phyloP scores from a whole-genome alignment of 2,888 invertebrate genomes.

The Eupithecia vulgata region DNA sequence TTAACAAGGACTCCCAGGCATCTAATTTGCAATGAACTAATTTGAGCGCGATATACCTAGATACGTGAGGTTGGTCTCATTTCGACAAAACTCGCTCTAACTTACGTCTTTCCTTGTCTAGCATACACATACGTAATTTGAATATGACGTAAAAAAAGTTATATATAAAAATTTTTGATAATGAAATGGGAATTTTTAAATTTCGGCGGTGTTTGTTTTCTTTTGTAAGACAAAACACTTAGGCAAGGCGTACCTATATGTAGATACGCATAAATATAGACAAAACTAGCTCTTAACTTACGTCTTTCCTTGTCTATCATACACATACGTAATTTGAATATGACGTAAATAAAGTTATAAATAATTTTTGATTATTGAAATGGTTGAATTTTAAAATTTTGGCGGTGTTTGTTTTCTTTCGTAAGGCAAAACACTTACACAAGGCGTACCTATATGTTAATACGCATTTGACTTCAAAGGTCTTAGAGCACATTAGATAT shows the following conservation, averaged over 20 bases:
- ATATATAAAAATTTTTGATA: not conserved
- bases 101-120: conserved; percentile 4
- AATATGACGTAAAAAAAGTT: not conserved
- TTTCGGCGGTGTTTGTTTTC: not conserved
- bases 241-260: too few species aligned
- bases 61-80: conserved; percentile 14
- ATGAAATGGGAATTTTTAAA: too few species aligned
- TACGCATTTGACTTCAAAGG: too few species aligned
- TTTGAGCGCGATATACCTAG: conserved; percentile 10
- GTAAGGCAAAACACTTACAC: not conserved
- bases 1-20: conserved; percentile 22
- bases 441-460: too few species aligned
- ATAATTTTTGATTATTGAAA: not conserved
- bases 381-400: too few species aligned
- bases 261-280: not conserved
- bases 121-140: not conserved
- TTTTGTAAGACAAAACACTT: not conserved
- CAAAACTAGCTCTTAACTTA: not conserved
- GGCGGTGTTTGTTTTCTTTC: not conserved
- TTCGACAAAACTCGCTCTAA: not conserved
- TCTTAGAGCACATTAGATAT: not conserved
- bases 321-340: not conserved
- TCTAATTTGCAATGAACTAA: conserved; percentile 37
- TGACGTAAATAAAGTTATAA: not conserved
- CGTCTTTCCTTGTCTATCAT: not conserved